Base-by-base conservation (phyloP, 2,888 invertebrate species). In the Exephanes ischioxanthus region DNA sequence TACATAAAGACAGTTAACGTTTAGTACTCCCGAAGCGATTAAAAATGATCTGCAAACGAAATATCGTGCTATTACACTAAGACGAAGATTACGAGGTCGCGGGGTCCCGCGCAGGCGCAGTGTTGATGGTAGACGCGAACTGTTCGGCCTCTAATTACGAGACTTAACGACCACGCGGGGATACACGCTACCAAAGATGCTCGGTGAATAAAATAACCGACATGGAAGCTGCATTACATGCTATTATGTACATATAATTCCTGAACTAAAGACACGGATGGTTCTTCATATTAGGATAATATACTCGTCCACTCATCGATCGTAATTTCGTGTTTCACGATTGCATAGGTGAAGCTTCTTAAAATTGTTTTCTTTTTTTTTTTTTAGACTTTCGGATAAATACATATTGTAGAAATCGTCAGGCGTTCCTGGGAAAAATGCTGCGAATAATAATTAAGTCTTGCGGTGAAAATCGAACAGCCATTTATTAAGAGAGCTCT, bases 131-230 rank as follows among this genome's bases (percentile, higher is more conserved):
- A 66, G 76, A 77, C 37, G 66, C n/a, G 19, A 41, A 41, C 75
- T 63, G 22, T 77, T 77, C 53, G 76, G 76, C 11, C 16, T 67
- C 76, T 77, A 77, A 77, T 77, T 77, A 67, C 76, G 53, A 77
- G 66, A 2, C 76, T 55, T 77, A 77, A 77, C 76, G 76, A 77
- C 53, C 37, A 41, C 1, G 1, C 63, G 75, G 48, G 37, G 30
- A 45, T 30, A n/a, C 51, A 76, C 16, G 33, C 22, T 45, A 45
- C 1, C 48, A 30, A 63, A 3, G 45, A 26, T 16, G 26, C 19
- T n/a, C 61, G 16, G 19, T 66, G 16, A 9, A n/a, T 63, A 30
- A 30, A 41, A 26, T 61, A n/a, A 48, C 30, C 26, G 16, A 9
- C 48, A 67, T 67, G 7, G 22, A 67, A 45, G 66, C 67, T 41